phyloP scores from a whole-genome alignment of 2,113 vertebrate genomes.

The Pangasianodon hypophthalmus region DNA sequence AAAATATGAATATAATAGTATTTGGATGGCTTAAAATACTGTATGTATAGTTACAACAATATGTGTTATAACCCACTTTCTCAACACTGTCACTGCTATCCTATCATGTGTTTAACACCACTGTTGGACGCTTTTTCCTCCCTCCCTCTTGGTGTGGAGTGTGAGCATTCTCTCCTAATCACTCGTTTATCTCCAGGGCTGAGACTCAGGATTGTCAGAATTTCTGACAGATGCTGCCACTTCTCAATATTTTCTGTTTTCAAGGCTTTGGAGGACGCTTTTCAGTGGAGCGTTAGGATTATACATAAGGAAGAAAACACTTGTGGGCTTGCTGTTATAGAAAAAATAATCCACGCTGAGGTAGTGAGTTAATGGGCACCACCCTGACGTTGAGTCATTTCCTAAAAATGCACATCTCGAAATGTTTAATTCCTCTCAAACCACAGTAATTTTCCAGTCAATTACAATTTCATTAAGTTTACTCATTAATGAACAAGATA shows the following conservation, averaged over 20 bases:
- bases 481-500: not conserved
- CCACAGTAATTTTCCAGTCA: not conserved
- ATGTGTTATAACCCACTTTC: not conserved
- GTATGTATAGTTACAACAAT: not conserved
- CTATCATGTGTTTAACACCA: not conserved
- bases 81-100: not conserved
- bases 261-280: not conserved
- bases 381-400: not conserved
- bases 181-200: not conserved
- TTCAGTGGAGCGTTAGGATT: not conserved
- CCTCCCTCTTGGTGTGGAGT: not conserved
- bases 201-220: not conserved
- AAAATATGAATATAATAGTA: not conserved
- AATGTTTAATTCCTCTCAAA: not conserved
- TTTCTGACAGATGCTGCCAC: conserved; percentile 8
- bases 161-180: not conserved
- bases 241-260: conserved; percentile 1
- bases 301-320: not conserved
- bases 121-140: not conserved
- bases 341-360: not conserved
- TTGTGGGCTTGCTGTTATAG: not conserved
- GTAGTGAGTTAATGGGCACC: not conserved
- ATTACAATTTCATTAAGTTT: not conserved
- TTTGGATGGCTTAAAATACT: not conserved
- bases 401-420: not conserved